Conservation (phyloP, 2,888 invertebrate species). For the Odontocerum albicorne region DNA sequence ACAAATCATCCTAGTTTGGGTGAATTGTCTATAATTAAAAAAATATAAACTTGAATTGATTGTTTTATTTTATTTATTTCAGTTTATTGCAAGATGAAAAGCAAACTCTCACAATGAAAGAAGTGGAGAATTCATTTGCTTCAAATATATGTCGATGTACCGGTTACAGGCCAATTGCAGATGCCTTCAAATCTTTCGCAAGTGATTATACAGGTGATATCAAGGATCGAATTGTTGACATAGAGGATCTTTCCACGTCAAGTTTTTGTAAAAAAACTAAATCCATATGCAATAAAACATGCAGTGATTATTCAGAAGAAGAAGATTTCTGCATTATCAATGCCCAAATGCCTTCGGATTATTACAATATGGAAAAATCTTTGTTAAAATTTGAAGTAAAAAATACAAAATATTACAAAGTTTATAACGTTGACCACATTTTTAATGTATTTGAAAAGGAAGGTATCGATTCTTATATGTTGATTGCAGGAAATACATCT, state of each 20-base stretch:
- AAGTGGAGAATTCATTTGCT: constrained; percentile 76
- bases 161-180: constrained; percentile 76
- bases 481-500: constrained; percentile 74
- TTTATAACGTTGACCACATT: constrained; percentile 8
- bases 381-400: constrained; percentile 50
- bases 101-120: constrained; percentile 57
- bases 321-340: constrained; percentile 46
- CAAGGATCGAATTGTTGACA: constrained; percentile 53
- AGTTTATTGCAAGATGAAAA: constrained; percentile 56
- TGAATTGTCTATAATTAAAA: too few species aligned
- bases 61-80: constrained; percentile 37
- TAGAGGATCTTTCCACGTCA: constrained; percentile 48
- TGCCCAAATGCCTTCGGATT: constrained; percentile 31
- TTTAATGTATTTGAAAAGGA: constrained; percentile 43
- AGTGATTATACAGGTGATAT: constrained; percentile 58
- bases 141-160: constrained; percentile 81
- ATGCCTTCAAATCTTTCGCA: constrained; percentile 77
- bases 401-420: constrained; percentile 48
- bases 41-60: too few species aligned
- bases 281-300: constrained; percentile 44
- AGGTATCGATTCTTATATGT: constrained; percentile 54
- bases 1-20: too few species aligned
- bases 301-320: constrained; percentile 42
- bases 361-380: constrained; percentile 48
- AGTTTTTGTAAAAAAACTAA: constrained; percentile 39